These are phyloP conservation scores for Rhopalosiphum nymphaeae DNA, from an alignment of 2,888 invertebrate species.

Conservation along the genomic window DNA sequence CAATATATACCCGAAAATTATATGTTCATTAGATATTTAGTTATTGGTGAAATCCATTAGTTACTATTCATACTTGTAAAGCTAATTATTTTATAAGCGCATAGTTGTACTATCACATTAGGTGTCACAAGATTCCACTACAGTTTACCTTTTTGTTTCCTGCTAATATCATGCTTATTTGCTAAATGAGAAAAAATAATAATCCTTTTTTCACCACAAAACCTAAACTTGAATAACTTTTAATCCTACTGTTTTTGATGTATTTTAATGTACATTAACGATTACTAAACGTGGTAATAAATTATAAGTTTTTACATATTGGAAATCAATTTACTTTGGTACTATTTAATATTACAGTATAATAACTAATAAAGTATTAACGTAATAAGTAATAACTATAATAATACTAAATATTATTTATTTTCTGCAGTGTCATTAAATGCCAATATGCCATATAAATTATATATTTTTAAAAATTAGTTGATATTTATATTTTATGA, in stretches of 20 bases:
- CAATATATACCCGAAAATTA: constrained; percentile 18
- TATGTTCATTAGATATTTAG: background rate
- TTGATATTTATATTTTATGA: too few species aligned
- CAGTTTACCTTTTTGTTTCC: background rate
- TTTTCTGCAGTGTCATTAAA: too few species aligned
- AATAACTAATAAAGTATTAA: too few species aligned
- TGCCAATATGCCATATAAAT: too few species aligned
- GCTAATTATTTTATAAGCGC: background rate
- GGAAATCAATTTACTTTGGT: too few species aligned
- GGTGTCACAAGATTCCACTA: background rate
- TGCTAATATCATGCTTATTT: background rate
- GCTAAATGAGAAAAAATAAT: background rate
- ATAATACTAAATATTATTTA: too few species aligned
- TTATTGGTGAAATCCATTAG: constrained; percentile 18
- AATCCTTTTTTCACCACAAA: background rate
- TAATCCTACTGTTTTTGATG: background rate
- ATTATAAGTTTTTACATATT: too few species aligned
- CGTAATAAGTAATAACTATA: too few species aligned
- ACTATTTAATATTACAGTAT: too few species aligned
- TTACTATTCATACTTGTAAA: background rate
- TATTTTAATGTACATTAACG: too few species aligned
- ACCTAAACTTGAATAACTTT: background rate
- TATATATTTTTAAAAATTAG: too few species aligned
- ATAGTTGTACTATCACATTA: background rate
- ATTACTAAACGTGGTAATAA: too few species aligned